Evolutionary conservation across 2,113 vertebrate species (phyloP), one percentile per base, ranked within the genome.

Genomic region (Centropus bengalensis): DNA sequence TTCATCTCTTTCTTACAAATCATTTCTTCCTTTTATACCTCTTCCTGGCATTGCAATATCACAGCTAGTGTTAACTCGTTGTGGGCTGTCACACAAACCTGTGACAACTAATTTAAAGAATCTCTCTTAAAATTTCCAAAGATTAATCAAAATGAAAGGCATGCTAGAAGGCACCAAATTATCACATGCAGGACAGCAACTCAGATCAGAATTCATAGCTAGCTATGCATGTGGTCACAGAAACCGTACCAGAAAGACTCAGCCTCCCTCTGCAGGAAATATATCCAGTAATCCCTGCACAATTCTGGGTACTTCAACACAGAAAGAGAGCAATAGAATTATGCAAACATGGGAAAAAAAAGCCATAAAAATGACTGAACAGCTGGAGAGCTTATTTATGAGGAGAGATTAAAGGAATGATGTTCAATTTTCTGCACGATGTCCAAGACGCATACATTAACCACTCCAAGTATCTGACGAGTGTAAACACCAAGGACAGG

Each of bases 371-470:
- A 82, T 40, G 70, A 87, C 49, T 56, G 40, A 89, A 69, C 32
- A 76, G 49, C 67, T 80, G 19, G 21, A 59, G 54, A 22, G 5
- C 27, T 89, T 70, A 89, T 79, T 93, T 88, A 85, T 69, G 74
- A 93, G 52, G 36, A 71, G 18, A 64, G 27, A n/a, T 87, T 73
- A 89, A 93, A 89, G 19, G 21, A 82, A 91, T 49, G 26, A 85
- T 88, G 75, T 45, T 66, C 47, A 22, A 94, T 94, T 94, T 54
- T 80, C 81, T 87, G 75, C 79, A 80, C 70, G 80, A 58, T 32
- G 36, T 93, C 78, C 62, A 85, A 79, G 49, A 93, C 49, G 30
- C n/a, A 4, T 56, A 64, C 76, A 52, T 78, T 68, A 92, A 82
- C 67, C 30, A 28, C 54, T 88, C 76, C 44, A 69, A 79, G 27